Evolutionary conservation across 2,113 vertebrate species (phyloP).

Genomic region (Desmodus rotundus): DNA sequence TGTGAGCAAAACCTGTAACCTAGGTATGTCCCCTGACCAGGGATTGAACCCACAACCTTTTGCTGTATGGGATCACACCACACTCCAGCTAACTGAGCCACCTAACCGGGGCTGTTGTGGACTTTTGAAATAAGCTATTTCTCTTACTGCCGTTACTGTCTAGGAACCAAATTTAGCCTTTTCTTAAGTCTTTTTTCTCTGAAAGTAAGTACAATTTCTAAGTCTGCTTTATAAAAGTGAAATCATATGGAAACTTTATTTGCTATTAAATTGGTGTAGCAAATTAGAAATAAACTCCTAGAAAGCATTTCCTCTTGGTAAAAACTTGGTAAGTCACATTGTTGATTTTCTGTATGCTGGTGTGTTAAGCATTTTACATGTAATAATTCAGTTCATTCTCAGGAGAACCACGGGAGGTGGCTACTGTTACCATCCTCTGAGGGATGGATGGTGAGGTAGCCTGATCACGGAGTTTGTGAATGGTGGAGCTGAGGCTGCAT

Average conservation of each 20-base stretch:
- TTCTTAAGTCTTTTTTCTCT: conserved; percentile 10
- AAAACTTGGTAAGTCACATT: neutral
- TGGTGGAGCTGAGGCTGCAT: neutral
- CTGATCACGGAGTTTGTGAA: neutral
- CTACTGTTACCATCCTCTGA: neutral
- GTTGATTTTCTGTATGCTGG: neutral
- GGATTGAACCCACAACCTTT: no score
- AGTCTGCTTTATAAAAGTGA: neutral
- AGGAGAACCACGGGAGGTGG: neutral
- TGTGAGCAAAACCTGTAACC: no score
- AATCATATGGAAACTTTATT: conserved; percentile 62
- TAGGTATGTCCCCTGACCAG: no score
- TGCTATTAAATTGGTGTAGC: neutral
- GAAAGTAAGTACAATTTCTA: neutral
- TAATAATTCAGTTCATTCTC: neutral
- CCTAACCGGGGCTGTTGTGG: no score
- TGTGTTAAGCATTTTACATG: neutral
- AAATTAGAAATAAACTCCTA: conserved; percentile 25
- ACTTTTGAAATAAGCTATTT: conserved; percentile 25
- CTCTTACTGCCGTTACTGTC: neutral
- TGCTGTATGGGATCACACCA: no score
- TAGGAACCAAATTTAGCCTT: conserved; percentile 2
- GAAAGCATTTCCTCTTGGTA: conserved; percentile 17
- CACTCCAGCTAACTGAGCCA: no score
- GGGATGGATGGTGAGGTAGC: neutral